Evolutionary conservation across 2,888 invertebrate species (phyloP).

Genomic region (Corythucha ciliata): DNA sequence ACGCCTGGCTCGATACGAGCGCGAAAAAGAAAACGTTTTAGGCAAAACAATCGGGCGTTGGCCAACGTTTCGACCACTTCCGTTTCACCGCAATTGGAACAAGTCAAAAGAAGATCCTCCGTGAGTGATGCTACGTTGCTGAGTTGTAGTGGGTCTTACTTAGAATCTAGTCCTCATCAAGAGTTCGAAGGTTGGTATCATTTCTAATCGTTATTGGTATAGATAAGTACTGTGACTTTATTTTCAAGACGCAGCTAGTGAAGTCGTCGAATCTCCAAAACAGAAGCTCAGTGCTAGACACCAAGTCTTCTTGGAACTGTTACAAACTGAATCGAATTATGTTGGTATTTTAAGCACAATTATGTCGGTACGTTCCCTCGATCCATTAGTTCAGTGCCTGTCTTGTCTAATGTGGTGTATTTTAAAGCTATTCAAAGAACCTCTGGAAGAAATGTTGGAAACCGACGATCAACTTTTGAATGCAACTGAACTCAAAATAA

Average conservation of each 20-base stretch:
- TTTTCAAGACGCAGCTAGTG: slow-evolving; percentile 24
- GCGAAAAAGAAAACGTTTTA: slow-evolving; percentile 72
- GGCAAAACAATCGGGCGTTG: slow-evolving; percentile 42
- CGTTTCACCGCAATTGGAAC: slow-evolving; percentile 48
- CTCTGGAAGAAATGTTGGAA: slow-evolving; percentile 77
- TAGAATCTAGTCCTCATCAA: slow-evolving; percentile 64
- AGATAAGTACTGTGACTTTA: not conserved
- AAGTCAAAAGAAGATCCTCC: slow-evolving; percentile 68
- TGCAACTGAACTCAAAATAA: slow-evolving; percentile 84
- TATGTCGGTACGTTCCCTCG: slow-evolving; percentile 66
- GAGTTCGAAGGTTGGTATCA: slow-evolving; percentile 25
- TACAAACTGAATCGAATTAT: slow-evolving; percentile 96
- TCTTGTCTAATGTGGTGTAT: not conserved
- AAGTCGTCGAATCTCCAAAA: slow-evolving; percentile 41
- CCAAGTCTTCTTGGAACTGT: slow-evolving; percentile 80
- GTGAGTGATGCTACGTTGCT: slow-evolving; percentile 76
- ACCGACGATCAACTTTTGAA: slow-evolving; percentile 70
- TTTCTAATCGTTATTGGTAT: slow-evolving; percentile 14
- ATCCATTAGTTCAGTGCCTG: too few species aligned
- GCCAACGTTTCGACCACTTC: slow-evolving; percentile 43
- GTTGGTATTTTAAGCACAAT: slow-evolving; percentile 90
- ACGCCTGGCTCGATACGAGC: slow-evolving; percentile 28
- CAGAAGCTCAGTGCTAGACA: slow-evolving; percentile 60
- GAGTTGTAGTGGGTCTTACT: slow-evolving; percentile 76
- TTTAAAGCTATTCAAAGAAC: slow-evolving; percentile 81